Evolutionary conservation across 2,888 invertebrate genomes (phyloP).

Genomic region (Ametastegia equiseti): DNA sequence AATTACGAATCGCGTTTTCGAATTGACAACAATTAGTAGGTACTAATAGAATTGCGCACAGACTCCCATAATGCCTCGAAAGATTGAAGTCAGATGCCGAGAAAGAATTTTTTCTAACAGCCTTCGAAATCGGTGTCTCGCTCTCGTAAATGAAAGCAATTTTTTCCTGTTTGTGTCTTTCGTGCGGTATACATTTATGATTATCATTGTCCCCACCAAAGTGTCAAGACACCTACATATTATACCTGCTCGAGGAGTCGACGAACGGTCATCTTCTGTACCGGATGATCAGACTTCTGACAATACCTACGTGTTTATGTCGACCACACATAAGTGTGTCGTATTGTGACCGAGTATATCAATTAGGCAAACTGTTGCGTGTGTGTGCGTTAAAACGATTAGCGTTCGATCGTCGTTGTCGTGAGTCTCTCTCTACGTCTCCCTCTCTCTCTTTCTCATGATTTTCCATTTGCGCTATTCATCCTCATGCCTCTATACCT

Average conservation of each 20-base stretch:
- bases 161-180: neutral
- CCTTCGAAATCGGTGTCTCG: too few species aligned
- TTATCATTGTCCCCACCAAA: neutral
- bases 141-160: neutral
- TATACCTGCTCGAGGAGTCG: constrained; percentile 8
- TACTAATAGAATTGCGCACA: too few species aligned
- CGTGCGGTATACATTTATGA: neutral
- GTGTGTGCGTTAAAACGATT: constrained; percentile 48
- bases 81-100: too few species aligned
- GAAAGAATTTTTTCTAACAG: too few species aligned
- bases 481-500: constrained; percentile 11
- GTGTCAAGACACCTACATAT: neutral
- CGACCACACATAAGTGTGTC: constrained; percentile 24
- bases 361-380: constrained; percentile 18
- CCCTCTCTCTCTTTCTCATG: constrained; percentile 42
- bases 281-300: constrained; percentile 30
- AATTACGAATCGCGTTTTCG: too few species aligned
- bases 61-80: too few species aligned
- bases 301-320: neutral
- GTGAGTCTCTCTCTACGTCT: constrained; percentile 35
- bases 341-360: constrained; percentile 40
- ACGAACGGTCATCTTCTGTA: constrained; percentile 53
- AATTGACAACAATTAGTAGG: too few species aligned
- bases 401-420: constrained; percentile 20
- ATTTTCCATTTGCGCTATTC: constrained; percentile 34